Evolutionary conservation across 2,888 invertebrate genomes (phyloP), one percentile per base, ranked within the genome.

Genomic region (Pachliopta kotzebuea): DNA sequence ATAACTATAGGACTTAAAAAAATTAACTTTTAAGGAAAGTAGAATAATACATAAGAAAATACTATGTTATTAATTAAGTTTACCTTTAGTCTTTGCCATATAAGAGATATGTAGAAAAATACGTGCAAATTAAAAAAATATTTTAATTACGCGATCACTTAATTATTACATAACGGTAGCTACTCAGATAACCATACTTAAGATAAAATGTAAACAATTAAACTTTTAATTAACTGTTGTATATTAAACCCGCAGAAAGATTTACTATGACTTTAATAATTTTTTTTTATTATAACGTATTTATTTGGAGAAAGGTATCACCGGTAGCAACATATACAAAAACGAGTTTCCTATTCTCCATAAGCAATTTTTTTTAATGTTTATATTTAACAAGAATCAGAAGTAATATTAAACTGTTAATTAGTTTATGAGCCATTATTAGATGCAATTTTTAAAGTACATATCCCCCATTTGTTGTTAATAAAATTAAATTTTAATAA

Each of bases 111-210:
- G 50, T 21, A 52, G 18, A 45, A 52, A 21, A 23, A 6, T 50
- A 50, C 9, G 50, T 2, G 11, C 31, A 50, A 18, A 50, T 17
- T 6, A 42, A 8, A n/a, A 53, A 53, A 24, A 53, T 11, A 37
- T 52, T 53, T 53, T 62, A 62, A 57, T 53, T 62, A 53, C 17
- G 53, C 52, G 57, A 52, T 24, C 26, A 20, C 53, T 58, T 45
- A 62, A 57, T 42, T 54, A 54, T 54, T 42, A 42, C 26, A 20
- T 63, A 31, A 63, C 42, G 53, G 42, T 53, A 45, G 37, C 21
- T 54, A 53, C 31, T 54, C 29, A 54, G 31, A 63, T 63, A 63
- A 45, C 42, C 8, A 20, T 23, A n/a, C 63, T 29, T 42, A 42
- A 50, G 56, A 57, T 26, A 58, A 52, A 52, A 56, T 31, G 50